Evolutionary conservation across 2,888 invertebrate species (phyloP), one percentile per base, ranked within the genome.

Genomic region (Aromia moschata): DNA sequence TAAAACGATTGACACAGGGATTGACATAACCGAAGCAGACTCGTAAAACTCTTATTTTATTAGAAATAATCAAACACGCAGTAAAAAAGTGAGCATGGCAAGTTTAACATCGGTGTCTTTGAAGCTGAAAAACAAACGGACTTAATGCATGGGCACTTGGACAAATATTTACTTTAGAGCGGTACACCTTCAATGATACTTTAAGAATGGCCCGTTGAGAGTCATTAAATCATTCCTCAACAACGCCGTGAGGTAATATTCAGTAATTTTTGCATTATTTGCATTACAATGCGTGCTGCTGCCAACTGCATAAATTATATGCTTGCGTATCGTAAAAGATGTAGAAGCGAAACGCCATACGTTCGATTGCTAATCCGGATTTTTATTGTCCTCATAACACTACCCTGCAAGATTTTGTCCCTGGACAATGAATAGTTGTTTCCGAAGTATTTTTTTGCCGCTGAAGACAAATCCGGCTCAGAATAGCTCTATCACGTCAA

Each of bases 231-330:
- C 46, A 53, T 52, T 49, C 40, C 43, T n/a, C 11, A 4, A 36
- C 56, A 17, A 10, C 31, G 36, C 16, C 33, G 45, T 30, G 43
- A 47, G 10, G 38, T 25, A 25, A 49, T 41, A 41, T 30, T 25
- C 37, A 37, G 55, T 41, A 43, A 54, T 44, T 44, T 56, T 60
- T 58, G 40, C 14, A 56, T 44, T 43, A 58, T 61, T 60, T 60
- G 54, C 58, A 46, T 60, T 49, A 54, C 31, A 43, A 33, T 55
- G 40, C 43, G 25, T 56, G 60, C 31, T 16, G 31, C 46, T 51
- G 44, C 49, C 60, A 46, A 58, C 45, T 45, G 40, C 45, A 58
- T 58, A 58, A 62, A 62, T 62, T 58, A 53, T 53, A n/a, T n/a
- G n/a, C n/a, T n/a, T n/a, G n/a, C n/a, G n/a, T n/a, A n/a, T n/a